phyloP scores from a whole-genome alignment of 2,113 vertebrate genomes.

The Mustela lutreola region DNA sequence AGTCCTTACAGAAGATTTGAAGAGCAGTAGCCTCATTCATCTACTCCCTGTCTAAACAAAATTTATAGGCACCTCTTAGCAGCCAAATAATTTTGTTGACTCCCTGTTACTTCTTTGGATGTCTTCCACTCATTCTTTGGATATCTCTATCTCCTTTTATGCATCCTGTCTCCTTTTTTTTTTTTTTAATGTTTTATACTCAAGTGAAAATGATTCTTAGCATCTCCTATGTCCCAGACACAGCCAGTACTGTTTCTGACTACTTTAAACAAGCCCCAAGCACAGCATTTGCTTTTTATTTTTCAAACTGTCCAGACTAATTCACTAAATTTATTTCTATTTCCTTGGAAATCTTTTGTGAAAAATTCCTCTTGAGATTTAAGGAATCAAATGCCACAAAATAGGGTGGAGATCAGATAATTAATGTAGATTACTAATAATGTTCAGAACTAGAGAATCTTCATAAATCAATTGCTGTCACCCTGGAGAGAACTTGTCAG shows the following conservation, averaged over 20 bases:
- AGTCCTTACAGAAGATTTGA: not conserved
- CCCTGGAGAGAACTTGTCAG: not conserved
- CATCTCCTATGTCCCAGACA: not conserved
- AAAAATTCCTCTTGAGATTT: not conserved
- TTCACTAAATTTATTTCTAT: not conserved
- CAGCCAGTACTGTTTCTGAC: not conserved
- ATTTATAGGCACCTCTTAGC: not conserved
- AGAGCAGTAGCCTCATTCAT: not conserved
- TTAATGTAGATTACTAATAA: not conserved
- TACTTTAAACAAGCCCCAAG: not conserved
- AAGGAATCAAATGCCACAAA: not conserved
- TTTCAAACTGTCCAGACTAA: not conserved
- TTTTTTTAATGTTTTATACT: not conserved
- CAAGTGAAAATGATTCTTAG: not conserved
- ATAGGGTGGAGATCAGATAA: not conserved
- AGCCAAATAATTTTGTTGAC: not conserved
- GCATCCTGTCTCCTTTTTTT: not conserved
- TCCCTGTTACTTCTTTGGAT: not conserved
- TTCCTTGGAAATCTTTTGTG: not conserved
- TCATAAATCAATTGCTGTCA: not conserved
- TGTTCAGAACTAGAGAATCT: not conserved
- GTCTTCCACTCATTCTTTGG: not conserved
- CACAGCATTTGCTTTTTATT: not conserved
- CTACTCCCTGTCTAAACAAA: not conserved
- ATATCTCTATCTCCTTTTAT: not conserved